Evolutionary conservation across 2,797 vertebrate species (phyloP), one percentile per base, ranked within the genome.

Genomic region (Cynodonichthys magdalenae): DNA sequence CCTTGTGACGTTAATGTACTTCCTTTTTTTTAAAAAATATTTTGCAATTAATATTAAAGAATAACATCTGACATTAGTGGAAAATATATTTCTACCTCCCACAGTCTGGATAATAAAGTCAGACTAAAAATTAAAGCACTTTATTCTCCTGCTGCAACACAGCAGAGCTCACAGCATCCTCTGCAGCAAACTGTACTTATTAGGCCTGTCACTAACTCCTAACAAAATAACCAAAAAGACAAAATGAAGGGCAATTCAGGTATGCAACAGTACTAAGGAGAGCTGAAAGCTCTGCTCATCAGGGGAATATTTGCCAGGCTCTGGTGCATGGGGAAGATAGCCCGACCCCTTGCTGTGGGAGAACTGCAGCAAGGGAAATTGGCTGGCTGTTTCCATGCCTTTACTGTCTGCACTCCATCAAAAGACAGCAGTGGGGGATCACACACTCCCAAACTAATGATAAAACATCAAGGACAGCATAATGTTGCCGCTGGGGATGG

Each of bases 381-480:
- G 92, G 81, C 90, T 93, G 81, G 80, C 90, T 72, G 90, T 90
- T 76, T 91, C 89, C 77, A 88, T 88, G 87, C 82, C 92, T 88
- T 91, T 93, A 83, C 94, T 92, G 88, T 87, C 92, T 91, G 85
- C 78, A 89, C 90, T 89, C 93, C 92, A 91, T 80, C 85, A 92
- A 89, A 86, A 87, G 92, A 69, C 72, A 83, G 78, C 95, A 92
- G 94, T 91, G 84, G 94, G 94, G 89, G 87, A 92, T 77, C 90
- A 84, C 93, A 88, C 90, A 87, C 93, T 93, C 91, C 92, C 89
- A 84, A 84, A 91, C 82, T 88, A 90, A 93, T 74, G 85, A 92
- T 87, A 91, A 94, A 92, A 93, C 87, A 91, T 94, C 90, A 93
- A 94, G 93, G 92, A 89, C 90, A 89, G 57, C 81, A 93, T 94